Base-by-base conservation (phyloP, 2,888 invertebrate genomes). In the Dynastes hyllus region DNA sequence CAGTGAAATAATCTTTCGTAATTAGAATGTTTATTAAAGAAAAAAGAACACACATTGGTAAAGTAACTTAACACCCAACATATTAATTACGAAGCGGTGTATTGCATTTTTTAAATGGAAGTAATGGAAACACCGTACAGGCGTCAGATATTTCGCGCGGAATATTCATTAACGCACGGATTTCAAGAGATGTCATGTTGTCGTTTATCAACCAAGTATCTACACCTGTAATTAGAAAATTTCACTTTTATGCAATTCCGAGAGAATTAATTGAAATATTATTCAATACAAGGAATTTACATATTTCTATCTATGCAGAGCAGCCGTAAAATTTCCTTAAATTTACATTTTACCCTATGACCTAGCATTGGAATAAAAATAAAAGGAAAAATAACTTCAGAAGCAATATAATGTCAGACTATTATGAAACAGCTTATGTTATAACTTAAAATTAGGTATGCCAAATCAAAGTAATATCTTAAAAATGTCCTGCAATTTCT, bases 1-100 rank as follows among this genome's bases (percentile, higher is more conserved):
- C 67, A 9, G 45, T 67, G 45, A 67, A 67, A 67, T 67, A 67
- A 67, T 67, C 67, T 67, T 67, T 67, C 67, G 67, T 67, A 67
- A 67, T 67, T 67, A 67, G 67, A 67, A 67, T 67, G 45, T 50
- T 67, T 67, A 67, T 67, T 67, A 45, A 67, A 50, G 40, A 45
- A 67, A 6, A 67, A 67, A 45, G 27, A 50, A 45, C 45, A 67
- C 67, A 22, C 32, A 67, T 67, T 67, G 67, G 67, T 45, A 22
- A 67, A 67, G 67, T 40, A 67, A 50, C 67, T 67, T 67, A 67
- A 67, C 67, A 67, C 67, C 50, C 50, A 50, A 37, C 37, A 71
- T 71, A 71, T 71, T 53, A 71, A 71, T 71, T 71, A 71, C 37
- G 71, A 55, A 71, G 55, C 71, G 32, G 53, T 55, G 13, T 22